phyloP scores from a whole-genome alignment of 2,113 vertebrate species.

The Syrrhaptes paradoxus region DNA sequence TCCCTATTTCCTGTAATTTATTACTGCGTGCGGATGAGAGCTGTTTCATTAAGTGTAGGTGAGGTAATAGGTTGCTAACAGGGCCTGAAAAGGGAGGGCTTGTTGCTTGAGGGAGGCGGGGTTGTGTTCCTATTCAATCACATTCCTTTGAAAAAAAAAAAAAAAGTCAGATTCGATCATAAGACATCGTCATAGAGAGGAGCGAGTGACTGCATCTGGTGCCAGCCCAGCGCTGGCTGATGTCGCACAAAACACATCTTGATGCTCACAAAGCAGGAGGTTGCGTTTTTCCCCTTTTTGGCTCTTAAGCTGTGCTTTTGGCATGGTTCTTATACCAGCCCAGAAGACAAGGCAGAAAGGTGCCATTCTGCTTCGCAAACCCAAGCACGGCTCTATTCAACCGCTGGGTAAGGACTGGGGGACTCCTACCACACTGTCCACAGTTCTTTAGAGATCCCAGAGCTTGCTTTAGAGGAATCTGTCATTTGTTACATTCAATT shows the following conservation, averaged over 20 bases:
- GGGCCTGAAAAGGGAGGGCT: neutral
- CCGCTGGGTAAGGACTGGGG: neutral
- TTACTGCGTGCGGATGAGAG: neutral
- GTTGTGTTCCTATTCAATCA: neutral
- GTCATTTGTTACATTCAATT: neutral
- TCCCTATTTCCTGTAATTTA: neutral
- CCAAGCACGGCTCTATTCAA: neutral
- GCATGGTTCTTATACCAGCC: neutral
- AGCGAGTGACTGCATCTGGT: neutral
- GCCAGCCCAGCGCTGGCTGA: neutral
- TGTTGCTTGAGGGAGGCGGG: neutral
- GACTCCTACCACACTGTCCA: neutral
- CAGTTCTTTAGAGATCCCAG: neutral
- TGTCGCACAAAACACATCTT: neutral
- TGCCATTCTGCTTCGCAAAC: neutral
- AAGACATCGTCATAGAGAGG: neutral
- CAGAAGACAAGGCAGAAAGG: neutral
- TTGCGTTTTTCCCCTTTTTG: neutral
- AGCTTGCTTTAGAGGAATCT: neutral
- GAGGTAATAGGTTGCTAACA: neutral
- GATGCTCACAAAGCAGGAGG: neutral
- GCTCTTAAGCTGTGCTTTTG: neutral
- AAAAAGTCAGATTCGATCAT: neutral
- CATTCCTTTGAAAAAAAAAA: neutral
- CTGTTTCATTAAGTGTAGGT: conserved; percentile 15